Evolutionary conservation across 1,140 invertebrate species (phyloP).

Genomic region (Bilobella aurantiaca): DNA sequence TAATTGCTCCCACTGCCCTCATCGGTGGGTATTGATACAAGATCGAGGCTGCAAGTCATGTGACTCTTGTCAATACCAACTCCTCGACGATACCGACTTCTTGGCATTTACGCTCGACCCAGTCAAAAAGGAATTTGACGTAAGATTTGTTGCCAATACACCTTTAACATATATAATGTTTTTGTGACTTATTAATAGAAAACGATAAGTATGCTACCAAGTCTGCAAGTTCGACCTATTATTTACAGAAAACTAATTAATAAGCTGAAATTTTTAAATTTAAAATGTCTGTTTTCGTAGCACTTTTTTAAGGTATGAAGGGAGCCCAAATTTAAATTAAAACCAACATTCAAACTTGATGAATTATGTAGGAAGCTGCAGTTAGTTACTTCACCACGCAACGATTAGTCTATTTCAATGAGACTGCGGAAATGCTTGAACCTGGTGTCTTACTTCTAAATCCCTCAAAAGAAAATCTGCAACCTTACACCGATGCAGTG

Average conservation of each 20-base stretch:
- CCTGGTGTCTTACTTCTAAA: slow-evolving; percentile 57
- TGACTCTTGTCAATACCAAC: slow-evolving; percentile 74
- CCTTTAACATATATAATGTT: too few relatives aligned
- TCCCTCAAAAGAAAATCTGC: slow-evolving; percentile 52
- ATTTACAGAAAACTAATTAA: too few relatives aligned
- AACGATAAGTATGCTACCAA: too few relatives aligned
- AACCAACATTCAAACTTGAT: background rate
- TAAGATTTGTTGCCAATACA: slow-evolving; percentile 37
- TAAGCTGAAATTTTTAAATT: background rate
- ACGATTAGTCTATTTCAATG: slow-evolving; percentile 60
- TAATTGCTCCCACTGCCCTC: slow-evolving; percentile 87
- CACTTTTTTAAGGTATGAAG: too few relatives aligned
- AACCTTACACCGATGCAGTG: slow-evolving; percentile 50
- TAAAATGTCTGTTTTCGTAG: too few relatives aligned
- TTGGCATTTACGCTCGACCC: slow-evolving; percentile 53
- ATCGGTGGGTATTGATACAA: slow-evolving; percentile 64
- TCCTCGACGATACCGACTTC: slow-evolving; percentile 76
- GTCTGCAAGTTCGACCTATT: too few relatives aligned
- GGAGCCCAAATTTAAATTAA: background rate
- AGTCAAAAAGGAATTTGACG: slow-evolving; percentile 57
- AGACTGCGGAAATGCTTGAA: slow-evolving; percentile 50
- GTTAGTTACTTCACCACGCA: slow-evolving; percentile 67
- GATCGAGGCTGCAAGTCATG: slow-evolving; percentile 66
- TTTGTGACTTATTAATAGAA: too few relatives aligned
- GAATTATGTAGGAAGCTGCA: slow-evolving; percentile 48